Conservation (phyloP, 1,140 invertebrate genomes). For the Carposina sasakii region DNA sequence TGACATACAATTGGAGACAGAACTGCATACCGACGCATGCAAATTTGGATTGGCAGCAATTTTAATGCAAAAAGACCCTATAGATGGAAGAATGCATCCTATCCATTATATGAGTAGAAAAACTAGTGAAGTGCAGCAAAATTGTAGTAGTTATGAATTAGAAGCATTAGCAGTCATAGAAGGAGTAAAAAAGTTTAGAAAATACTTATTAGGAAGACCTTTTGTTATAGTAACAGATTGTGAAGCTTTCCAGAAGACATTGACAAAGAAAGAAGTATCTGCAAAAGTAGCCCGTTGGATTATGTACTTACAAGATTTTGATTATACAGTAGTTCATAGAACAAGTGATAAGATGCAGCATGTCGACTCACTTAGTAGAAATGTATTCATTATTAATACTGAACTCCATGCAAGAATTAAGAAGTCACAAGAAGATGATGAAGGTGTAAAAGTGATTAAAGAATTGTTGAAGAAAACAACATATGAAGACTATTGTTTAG, state of each 20-base stretch:
- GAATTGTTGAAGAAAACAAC: conserved; percentile 20
- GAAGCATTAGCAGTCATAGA: conserved; percentile 41
- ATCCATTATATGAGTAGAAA: conserved; percentile 41
- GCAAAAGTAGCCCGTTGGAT: conserved; percentile 36
- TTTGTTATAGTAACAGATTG: conserved; percentile 46
- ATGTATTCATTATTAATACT: not conserved
- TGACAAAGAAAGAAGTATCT: conserved; percentile 29
- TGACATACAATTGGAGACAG: conserved; percentile 21
- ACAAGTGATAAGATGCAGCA: too few relatives aligned
- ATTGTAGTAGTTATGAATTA: conserved; percentile 47
- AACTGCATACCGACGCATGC: too few relatives aligned
- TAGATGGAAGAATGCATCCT: conserved; percentile 17
- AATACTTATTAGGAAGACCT: conserved; percentile 32
- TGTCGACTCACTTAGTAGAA: not conserved
- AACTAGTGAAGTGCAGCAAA: conserved; percentile 27
- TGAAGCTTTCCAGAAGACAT: conserved; percentile 26
- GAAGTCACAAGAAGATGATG: conserved; percentile 21
- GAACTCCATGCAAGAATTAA: conserved; percentile 2
- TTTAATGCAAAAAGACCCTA: conserved; percentile 37
- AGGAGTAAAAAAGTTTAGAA: conserved; percentile 11
- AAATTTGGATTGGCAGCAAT: conserved; percentile 32
- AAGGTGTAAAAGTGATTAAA: conserved; percentile 19
- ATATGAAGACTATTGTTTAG: conserved; percentile 27
- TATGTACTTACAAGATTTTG: not conserved
- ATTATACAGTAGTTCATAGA: too few relatives aligned